These are phyloP conservation scores for Stichopus horrens DNA, from an alignment of 53 echinoderm and acorn worm species.

Conservation along the genomic window DNA sequence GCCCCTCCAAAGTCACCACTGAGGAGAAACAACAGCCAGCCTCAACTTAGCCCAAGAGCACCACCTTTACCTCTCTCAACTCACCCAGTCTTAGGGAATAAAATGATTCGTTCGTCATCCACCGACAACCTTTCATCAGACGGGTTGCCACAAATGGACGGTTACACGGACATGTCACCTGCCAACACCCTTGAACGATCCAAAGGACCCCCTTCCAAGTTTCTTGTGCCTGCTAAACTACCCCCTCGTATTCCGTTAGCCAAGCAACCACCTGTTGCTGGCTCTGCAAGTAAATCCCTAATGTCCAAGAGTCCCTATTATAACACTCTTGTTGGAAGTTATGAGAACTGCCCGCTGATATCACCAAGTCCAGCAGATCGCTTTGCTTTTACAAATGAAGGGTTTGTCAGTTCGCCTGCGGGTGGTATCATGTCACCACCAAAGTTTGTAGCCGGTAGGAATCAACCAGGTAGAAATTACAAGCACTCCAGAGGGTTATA, in stretches of 20 bases:
- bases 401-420: conserved; percentile 65
- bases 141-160: background rate
- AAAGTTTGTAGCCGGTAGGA: conserved; percentile 40
- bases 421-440: conserved; percentile 39
- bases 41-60: conserved; percentile 6
- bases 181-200: conserved; percentile 18
- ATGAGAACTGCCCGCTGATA: conserved; percentile 84
- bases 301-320: conserved; percentile 52
- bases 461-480: background rate
- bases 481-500: conserved; percentile 13
- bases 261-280: conserved; percentile 6
- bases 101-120: conserved; percentile 14
- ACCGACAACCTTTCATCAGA: background rate
- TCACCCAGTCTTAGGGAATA: conserved; percentile 16
- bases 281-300: background rate
- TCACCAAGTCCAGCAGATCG: conserved; percentile 63
- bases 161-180: conserved; percentile 35
- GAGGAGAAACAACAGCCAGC: conserved; percentile 14
- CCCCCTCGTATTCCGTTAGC: conserved; percentile 9
- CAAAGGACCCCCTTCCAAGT: background rate
- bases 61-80: conserved; percentile 49
- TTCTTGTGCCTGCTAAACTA: background rate
- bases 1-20: conserved; percentile 46
- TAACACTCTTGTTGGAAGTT: conserved; percentile 67
- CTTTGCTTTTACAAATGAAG: conserved; percentile 60